Evolutionary conservation across 2,113 vertebrate species (phyloP), one percentile per base, ranked within the genome.

Genomic region (Numida meleagris): DNA sequence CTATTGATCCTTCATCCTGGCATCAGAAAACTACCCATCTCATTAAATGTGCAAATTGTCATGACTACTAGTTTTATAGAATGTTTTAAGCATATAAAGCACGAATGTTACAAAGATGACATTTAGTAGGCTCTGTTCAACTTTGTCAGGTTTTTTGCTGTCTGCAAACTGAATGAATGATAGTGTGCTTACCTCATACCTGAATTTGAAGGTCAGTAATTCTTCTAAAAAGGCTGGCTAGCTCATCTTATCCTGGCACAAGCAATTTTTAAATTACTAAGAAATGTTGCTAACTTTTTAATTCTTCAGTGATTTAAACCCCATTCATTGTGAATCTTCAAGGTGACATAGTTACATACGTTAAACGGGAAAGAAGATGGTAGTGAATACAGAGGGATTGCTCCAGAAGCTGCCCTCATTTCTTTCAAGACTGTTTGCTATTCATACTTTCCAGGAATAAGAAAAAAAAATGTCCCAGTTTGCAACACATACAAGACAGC

Each of bases 101-200:
- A 6, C 74, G 80, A 96, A 94, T 89, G 33, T 89, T 90, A 88
- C 29, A 90, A 85, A 93, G 96, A 86, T 90, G 91, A 61, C 23
- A 89, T 90, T 93, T 42, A 48, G 29, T 45, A 75, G 50, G 23
- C 14, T 77, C 67, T 65, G 4, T 61, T 74, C 31, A 45, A 4
- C 25, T 82, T 23, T 78, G 4, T 36, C 36, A 62, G 18, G 51
- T 74, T 76, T 76, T 79, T 66, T 67, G 29, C 23, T n/a, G 14
- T 45, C 19, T 80, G 10, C 2, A 40, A 67, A 48, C 19, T 23
- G 25, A 88, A 36, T 55, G 38, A 84, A 48, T 18, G 27, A 53
- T 53, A 72, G 45, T 2, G 20, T 51, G 10, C 43, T 88, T 25
- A 65, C 24, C 14, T 67, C 14, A 89, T 24, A 70, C 24, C 6